Conservation (phyloP, 2,888 invertebrate genomes). For the Augiades crinisus region DNA sequence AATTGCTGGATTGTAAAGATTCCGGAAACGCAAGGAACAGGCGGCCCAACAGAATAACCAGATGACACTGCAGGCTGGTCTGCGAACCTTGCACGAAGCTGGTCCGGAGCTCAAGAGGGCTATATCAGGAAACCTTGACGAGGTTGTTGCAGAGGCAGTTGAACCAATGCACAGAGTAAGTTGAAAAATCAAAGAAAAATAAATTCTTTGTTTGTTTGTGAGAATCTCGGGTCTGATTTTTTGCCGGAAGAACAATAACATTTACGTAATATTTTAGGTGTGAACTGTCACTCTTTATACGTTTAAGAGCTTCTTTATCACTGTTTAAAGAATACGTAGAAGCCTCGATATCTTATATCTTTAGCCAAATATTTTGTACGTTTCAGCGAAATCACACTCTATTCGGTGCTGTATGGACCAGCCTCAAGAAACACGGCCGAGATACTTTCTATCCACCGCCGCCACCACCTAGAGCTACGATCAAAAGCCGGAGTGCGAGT, state of each 20-base stretch:
- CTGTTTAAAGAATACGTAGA: too few relatives aligned
- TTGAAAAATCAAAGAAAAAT: too few relatives aligned
- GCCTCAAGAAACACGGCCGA: conserved; percentile 88
- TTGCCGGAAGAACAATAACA: too few relatives aligned
- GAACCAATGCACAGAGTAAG: conserved; percentile 98
- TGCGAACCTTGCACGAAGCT: conserved; percentile 97
- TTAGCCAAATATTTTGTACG: not conserved
- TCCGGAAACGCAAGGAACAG: conserved; percentile 97
- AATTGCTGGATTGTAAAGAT: conserved; percentile 61
- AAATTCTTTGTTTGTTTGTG: too few relatives aligned
- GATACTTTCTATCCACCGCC: conserved; percentile 59
- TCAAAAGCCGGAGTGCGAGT: too few relatives aligned
- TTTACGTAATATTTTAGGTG: too few relatives aligned
- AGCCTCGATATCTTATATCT: too few relatives aligned
- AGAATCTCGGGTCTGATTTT: too few relatives aligned
- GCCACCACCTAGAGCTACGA: conserved; percentile 1
- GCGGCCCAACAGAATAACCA: conserved; percentile 87
- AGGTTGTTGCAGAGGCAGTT: conserved; percentile 93
- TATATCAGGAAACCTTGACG: conserved; percentile 98
- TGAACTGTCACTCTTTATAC: too few relatives aligned
- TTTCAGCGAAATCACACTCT: conserved; percentile 96
- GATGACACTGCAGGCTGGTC: conserved; percentile 96
- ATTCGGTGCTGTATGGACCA: conserved; percentile 97
- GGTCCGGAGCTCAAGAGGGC: conserved; percentile 99
- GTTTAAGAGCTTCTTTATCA: too few relatives aligned